Base-by-base conservation (phyloP, 2,888 invertebrate genomes). In the Zygaena filipendulae region DNA sequence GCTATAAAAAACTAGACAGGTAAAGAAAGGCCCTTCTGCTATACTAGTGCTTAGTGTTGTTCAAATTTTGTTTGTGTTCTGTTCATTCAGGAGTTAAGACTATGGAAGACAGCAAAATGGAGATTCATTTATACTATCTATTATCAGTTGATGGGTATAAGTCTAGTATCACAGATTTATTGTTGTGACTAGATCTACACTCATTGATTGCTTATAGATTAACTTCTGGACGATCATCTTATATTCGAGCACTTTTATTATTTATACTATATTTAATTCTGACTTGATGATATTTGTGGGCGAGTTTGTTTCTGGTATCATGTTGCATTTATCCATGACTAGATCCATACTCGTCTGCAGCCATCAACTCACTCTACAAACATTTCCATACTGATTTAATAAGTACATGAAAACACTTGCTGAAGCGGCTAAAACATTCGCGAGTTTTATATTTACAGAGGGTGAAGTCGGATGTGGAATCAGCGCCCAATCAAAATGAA, bases 301-400 rank as follows among this genome's bases (percentile, higher is more conserved):
- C 86, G 89, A 87, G 86, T 89, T 84, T 85, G 87, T 84, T 84
- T 88, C 88, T 88, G 83, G 87, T 87, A n/a, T 80, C 85, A 85
- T 86, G 87, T 84, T 57, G 44, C 45, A 38, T 46, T 33, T 51
- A 48, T 58, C 77, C 87, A 87, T 90, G 90, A 90, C 90, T 90
- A 90, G 90, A 90, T 90, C 88, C 90, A 89, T 88, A 90, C 90
- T 90, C 89, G 89, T 90, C 88, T 88, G 87, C 85, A 84, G 84
- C 84, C 83, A 77, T 77, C 80, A 75, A 74, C 75, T 74, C 67
- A 54, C 50, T 60, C 74, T 41, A 35, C 59, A 30, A 13, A 10
- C 7, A 10, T 5, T 28, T 16, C 4, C 16, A 4, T 16, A 16
- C 7, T 16, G 7, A 16, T 7, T 6, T 16, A 16, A 16, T n/a